A percentile compares a stretch with the other conserved stretches of the same genome.
These are phyloP conservation scores for Intellagama lesueurii DNA, from an alignment of 2,797 vertebrate species.

Conservation along the genomic window DNA sequence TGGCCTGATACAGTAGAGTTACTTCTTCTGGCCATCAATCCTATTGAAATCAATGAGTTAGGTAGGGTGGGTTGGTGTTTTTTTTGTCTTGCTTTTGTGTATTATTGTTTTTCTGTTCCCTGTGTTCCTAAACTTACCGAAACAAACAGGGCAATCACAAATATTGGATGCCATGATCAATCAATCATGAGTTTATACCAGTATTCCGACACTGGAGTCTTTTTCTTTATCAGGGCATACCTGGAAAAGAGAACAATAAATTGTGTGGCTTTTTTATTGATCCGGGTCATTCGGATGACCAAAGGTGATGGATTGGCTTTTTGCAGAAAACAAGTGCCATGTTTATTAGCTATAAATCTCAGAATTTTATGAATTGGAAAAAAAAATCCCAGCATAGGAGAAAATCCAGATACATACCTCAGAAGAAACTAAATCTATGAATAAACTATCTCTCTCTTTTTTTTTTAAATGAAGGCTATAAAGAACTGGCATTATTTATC, in stretches of 20 bases:
- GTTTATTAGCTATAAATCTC: conserved; percentile 32
- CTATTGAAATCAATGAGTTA: not conserved
- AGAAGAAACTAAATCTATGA: conserved; percentile 59
- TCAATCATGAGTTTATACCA: conserved; percentile 11
- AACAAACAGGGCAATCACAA: not conserved
- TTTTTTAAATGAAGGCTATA: not conserved
- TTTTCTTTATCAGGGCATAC: not conserved
- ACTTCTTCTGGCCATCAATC: not conserved
- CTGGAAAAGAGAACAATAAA: conserved; percentile 46
- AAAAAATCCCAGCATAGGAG: conserved; percentile 15
- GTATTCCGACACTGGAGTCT: not conserved
- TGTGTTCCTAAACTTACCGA: not conserved
- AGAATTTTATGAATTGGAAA: not conserved
- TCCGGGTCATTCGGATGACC: conserved; percentile 28
- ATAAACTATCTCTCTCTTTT: conserved; percentile 43
- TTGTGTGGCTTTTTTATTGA: conserved; percentile 24
- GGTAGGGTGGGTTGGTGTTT: not conserved
- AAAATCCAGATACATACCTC: conserved; percentile 35
- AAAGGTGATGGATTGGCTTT: conserved; percentile 38
- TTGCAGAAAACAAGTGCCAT: conserved; percentile 39
- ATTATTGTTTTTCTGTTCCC: not conserved
- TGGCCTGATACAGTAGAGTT: not conserved
- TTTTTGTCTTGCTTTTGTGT: too few species aligned
- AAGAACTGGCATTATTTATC: not conserved
- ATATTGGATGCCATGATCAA: not conserved